Percentiles rank a stretch among this genome's conserved stretches.
Conservation (phyloP, 2,888 invertebrate genomes). For the Balanococcus diminutus region DNA sequence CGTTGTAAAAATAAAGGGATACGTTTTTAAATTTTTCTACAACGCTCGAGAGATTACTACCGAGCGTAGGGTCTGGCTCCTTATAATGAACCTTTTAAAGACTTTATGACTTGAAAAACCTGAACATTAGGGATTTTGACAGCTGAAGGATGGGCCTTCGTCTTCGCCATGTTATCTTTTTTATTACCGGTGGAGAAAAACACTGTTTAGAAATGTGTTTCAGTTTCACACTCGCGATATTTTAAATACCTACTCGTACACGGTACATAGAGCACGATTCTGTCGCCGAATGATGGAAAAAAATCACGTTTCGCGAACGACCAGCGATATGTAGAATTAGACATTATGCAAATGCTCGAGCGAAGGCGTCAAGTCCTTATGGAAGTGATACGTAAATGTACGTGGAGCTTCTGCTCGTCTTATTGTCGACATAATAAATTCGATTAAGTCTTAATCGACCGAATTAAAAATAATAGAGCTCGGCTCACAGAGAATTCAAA, state of each 20-base stretch:
- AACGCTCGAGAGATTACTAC: constrained; percentile 16
- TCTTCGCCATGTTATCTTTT: constrained; percentile 16
- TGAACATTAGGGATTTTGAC: constrained; percentile 8
- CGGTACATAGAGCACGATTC: not conserved
- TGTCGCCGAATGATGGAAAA: not conserved
- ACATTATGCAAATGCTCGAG: not conserved
- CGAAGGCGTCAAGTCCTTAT: not conserved
- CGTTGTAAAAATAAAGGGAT: constrained; percentile 30
- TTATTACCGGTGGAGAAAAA: constrained; percentile 1
- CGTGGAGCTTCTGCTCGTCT: not conserved
- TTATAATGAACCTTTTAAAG: constrained; percentile 3
- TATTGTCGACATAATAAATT: not conserved
- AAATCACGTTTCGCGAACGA: not conserved
- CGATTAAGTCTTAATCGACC: constrained; percentile 34
- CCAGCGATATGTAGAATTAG: not conserved
- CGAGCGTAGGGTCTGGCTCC: not conserved
- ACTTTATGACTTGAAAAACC: constrained; percentile 27
- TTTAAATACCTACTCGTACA: not conserved
- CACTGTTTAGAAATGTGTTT: not conserved
- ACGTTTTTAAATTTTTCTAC: constrained; percentile 2
- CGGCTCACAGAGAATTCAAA: not conserved
- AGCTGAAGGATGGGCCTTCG: constrained; percentile 25
- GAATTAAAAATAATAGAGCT: constrained; percentile 36
- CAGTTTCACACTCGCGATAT: not conserved
- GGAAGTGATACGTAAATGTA: not conserved